Conservation (phyloP, 2,113 vertebrate genomes). For the Chlamydotis undulata region DNA sequence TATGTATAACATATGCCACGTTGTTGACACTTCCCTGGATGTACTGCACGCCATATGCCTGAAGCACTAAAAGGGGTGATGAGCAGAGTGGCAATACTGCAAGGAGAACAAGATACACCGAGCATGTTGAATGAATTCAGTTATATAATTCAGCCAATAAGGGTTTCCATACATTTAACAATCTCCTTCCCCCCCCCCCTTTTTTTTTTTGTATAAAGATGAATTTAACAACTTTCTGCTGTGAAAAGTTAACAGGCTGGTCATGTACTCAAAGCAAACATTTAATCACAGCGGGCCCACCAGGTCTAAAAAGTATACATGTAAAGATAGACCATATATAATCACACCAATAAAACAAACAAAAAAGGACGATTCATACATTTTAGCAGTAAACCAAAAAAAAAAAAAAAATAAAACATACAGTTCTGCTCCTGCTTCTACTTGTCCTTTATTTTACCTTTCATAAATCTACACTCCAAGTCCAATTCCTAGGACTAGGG, state of each 20-base stretch:
- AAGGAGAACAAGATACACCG: conserved; percentile 59
- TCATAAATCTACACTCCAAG: conserved; percentile 38
- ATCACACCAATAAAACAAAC: conserved; percentile 62
- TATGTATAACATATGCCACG: conserved; percentile 71
- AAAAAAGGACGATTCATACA: conserved; percentile 45
- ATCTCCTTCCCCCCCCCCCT: background rate
- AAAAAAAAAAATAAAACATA: conserved; percentile 51
- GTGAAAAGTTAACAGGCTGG: conserved; percentile 35
- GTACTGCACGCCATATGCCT: conserved; percentile 70
- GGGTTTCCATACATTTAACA: conserved; percentile 66
- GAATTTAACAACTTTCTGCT: conserved; percentile 40
- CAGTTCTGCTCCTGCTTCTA: conserved; percentile 10
- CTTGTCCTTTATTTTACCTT: conserved; percentile 58
- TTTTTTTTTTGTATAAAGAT: background rate
- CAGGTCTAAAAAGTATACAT: conserved; percentile 43
- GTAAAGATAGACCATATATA: conserved; percentile 57
- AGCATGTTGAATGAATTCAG: conserved; percentile 66
- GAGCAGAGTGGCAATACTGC: conserved; percentile 70
- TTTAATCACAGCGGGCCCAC: conserved; percentile 46
- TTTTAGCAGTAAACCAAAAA: conserved; percentile 61
- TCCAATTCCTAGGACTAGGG: conserved; percentile 5
- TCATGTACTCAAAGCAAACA: conserved; percentile 59
- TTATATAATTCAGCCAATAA: conserved; percentile 66
- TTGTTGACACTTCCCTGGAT: conserved; percentile 72
- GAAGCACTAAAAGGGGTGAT: conserved; percentile 69